These are phyloP conservation scores for Parnassius smintheus DNA, from an alignment of 2,888 invertebrate genomes.

Conservation along the genomic window DNA sequence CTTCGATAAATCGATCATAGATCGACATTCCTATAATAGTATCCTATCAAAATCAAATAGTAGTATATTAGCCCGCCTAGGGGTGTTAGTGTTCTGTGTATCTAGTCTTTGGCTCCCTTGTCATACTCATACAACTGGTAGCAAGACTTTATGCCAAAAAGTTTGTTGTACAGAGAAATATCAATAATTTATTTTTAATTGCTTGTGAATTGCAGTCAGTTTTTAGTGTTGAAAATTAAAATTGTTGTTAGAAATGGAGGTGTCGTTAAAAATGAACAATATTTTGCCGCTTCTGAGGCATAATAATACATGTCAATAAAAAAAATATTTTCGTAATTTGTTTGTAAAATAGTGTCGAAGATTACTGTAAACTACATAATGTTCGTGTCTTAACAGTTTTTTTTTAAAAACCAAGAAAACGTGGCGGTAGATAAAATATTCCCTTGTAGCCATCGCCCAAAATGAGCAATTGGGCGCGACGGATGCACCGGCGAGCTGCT, in stretches of 20 bases:
- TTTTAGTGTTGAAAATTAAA: slow-evolving; percentile 24
- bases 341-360: slow-evolving; percentile 1
- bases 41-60: too few relatives aligned
- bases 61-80: too few relatives aligned
- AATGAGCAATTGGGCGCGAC: slow-evolving; percentile 96
- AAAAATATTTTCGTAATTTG: slow-evolving; percentile 7
- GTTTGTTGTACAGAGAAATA: too few relatives aligned
- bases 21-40: too few relatives aligned
- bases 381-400: slow-evolving; percentile 1
- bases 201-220: too few relatives aligned
- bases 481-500: slow-evolving; percentile 95
- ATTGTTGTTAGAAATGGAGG: slow-evolving; percentile 27
- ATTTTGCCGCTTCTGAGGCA: slow-evolving; percentile 14
- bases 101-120: too few relatives aligned
- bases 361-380: slow-evolving; percentile 9
- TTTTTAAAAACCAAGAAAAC: not conserved
- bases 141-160: too few relatives aligned
- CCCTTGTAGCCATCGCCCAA: slow-evolving; percentile 35
- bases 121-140: too few relatives aligned
- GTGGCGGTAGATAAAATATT: slow-evolving; percentile 23
- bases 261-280: slow-evolving; percentile 30
- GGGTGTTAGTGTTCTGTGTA: too few relatives aligned
- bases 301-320: slow-evolving; percentile 14
- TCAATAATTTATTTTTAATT: too few relatives aligned
- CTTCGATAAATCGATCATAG: too few relatives aligned